Evolutionary conservation across 2,113 vertebrate genomes (phyloP).

Genomic region (Alectura lathami): DNA sequence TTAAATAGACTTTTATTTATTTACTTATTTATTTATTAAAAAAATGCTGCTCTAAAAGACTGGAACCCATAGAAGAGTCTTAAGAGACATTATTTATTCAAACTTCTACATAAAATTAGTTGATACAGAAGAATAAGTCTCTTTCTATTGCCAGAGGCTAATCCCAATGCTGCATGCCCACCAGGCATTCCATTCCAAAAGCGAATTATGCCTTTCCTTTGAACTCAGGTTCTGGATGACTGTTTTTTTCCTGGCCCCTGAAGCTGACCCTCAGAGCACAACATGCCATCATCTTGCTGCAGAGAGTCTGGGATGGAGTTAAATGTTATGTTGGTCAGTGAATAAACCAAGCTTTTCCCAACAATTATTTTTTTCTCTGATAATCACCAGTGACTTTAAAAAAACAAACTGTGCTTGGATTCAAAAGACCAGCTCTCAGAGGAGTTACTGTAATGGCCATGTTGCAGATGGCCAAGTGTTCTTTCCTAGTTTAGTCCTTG

Average conservation of each 20-base stretch:
- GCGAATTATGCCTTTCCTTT: not conserved
- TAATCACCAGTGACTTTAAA: conserved; percentile 49
- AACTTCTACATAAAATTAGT: not conserved
- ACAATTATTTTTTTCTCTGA: conserved; percentile 40
- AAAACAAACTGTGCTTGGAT: conserved; percentile 55
- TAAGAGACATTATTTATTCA: not conserved
- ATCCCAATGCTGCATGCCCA: not conserved
- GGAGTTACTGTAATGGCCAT: conserved; percentile 52
- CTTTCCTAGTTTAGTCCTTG: conserved; percentile 61
- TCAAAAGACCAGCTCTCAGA: conserved; percentile 70
- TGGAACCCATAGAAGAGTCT: not conserved
- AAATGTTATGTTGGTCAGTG: conserved; percentile 20
- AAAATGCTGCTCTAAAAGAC: not conserved
- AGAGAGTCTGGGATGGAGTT: conserved; percentile 37
- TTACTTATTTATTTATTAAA: not conserved
- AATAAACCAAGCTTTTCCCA: conserved; percentile 61
- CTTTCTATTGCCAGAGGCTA: not conserved
- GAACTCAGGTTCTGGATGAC: not conserved
- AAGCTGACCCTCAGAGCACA: not conserved
- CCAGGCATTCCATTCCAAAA: not conserved
- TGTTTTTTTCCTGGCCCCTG: not conserved
- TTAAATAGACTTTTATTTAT: not conserved
- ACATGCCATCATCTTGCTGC: not conserved
- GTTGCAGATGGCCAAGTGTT: conserved; percentile 46
- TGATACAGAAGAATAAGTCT: not conserved